Evolutionary conservation across 1,140 invertebrate species (phyloP).

Genomic region (Cyclargus thomasi): DNA sequence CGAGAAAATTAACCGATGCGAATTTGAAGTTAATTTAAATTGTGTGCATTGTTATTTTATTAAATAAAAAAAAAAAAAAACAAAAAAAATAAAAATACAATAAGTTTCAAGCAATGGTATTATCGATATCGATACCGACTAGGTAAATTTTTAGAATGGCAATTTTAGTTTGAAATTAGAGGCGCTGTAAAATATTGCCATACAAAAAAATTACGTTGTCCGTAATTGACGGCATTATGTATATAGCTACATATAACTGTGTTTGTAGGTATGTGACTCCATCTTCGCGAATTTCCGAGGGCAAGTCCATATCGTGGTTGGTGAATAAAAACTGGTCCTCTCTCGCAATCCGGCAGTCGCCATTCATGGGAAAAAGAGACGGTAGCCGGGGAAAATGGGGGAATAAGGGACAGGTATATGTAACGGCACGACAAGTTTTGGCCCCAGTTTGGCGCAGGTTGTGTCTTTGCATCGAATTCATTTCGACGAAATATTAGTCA

Average conservation of each 20-base stretch:
- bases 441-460: conserved; percentile 36
- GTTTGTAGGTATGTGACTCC: conserved; percentile 30
- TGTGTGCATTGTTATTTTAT: no score
- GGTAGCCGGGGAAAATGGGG: conserved; percentile 20
- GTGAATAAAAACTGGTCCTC: conserved; percentile 59
- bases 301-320: conserved; percentile 43
- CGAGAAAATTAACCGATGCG: no score
- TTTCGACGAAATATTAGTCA: conserved; percentile 38
- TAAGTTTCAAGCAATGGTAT: no score
- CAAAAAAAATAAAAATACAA: no score
- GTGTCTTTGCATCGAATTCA: conserved; percentile 46
- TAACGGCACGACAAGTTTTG: conserved; percentile 58
- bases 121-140: no score
- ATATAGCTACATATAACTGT: conserved; percentile 16
- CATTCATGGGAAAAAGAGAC: conserved; percentile 61
- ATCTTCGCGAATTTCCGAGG: conserved; percentile 41
- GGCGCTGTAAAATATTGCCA: no score
- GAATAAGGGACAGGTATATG: conserved; percentile 42
- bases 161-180: no score
- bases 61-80: no score
- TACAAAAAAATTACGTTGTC: no score
- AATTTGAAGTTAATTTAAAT: no score
- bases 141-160: no score
- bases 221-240: no score
- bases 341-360: conserved; percentile 57